Evolutionary conservation across 2,797 vertebrate species (phyloP), one percentile per base, ranked within the genome.

Genomic region (Myripristis jacobus): DNA sequence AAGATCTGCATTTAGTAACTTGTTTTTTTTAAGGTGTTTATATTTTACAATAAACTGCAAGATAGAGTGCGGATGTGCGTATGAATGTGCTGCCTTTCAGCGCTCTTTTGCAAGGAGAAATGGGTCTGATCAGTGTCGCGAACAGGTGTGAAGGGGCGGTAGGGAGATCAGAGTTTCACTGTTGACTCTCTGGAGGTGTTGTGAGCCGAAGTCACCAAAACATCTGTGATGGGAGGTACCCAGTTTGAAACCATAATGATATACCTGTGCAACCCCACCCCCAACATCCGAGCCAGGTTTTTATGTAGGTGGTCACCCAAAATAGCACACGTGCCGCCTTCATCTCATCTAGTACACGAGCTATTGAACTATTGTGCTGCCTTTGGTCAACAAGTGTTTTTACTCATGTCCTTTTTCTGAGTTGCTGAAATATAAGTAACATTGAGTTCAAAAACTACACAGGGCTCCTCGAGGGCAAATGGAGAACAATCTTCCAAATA

Each of bases 401-500:
- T 61, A 27, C 64, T 41, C 0, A 0, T 3, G 24, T 68, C 69
- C 59, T 51, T 79, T 57, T 53, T 46, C 80, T 80, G 64, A 73
- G 55, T 55, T 21, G 25, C 19, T 25, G 71, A 70, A 85, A 81
- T 56, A 75, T 59, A 25, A 38, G 22, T 22, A 53, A 70, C 64
- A 57, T 69, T 82, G 48, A 76, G 9, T 79, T 82, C 18, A 56
- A 36, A 19, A 71, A 63, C 52, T 58, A 75, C 13, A 29, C 47
- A 34, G 8, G 29, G 9, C 43, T 71, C 62, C 24, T 58, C 78
- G 64, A 66, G 74, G 53, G 54, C 24, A 56, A 53, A 75, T 63
- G 56, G 21, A 10, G 46, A 67, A 48, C 24, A 80, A 65, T 67
- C 25, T 25, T 83, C 65, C 27, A 71, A 84, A 80, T 56, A 70